Conservation (phyloP, 2,888 invertebrate species). For the Blastobasis adustella region DNA sequence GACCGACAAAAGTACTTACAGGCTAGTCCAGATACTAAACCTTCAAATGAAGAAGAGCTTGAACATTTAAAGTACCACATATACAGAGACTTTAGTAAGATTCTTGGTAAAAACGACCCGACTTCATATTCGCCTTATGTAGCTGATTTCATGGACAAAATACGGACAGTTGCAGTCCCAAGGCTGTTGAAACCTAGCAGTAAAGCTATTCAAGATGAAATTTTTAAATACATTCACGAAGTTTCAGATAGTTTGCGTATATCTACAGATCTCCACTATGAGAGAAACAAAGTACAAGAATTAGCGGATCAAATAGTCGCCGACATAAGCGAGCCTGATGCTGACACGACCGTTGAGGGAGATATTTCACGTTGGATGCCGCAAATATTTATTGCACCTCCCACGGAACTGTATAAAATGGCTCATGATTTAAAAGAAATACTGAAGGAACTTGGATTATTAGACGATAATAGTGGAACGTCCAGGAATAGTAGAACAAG, state of each 20-base stretch:
- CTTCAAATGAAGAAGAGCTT: slow-evolving; percentile 26
- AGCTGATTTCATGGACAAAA: slow-evolving; percentile 19
- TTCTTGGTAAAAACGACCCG: slow-evolving; percentile 20
- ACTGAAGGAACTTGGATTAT: neutral
- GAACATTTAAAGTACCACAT: slow-evolving; percentile 42
- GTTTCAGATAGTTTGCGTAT: slow-evolving; percentile 10
- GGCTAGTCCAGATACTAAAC: slow-evolving; percentile 24
- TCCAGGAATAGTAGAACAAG: too few relatives aligned
- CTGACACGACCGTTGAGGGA: slow-evolving; percentile 8
- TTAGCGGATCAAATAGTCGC: slow-evolving; percentile 13
- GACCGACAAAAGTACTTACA: slow-evolving; percentile 40
- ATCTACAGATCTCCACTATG: slow-evolving; percentile 5
- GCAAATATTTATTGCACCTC: slow-evolving; percentile 5
- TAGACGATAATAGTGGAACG: neutral
- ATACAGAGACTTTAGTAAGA: slow-evolving; percentile 28
- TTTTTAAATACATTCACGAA: slow-evolving; percentile 17
- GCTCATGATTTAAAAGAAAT: neutral
- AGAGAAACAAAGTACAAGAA: slow-evolving; percentile 10
- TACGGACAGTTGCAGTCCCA: slow-evolving; percentile 19
- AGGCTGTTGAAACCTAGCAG: slow-evolving; percentile 9
- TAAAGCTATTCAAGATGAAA: slow-evolving; percentile 16
- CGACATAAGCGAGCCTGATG: slow-evolving; percentile 7
- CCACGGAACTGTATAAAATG: neutral
- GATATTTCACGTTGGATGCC: slow-evolving; percentile 12
- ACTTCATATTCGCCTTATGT: slow-evolving; percentile 16